Percentiles rank a stretch among this genome's conserved stretches.
These are phyloP conservation scores for Agrochola macilenta DNA, from an alignment of 2,888 invertebrate genomes.

Conservation along the genomic window DNA sequence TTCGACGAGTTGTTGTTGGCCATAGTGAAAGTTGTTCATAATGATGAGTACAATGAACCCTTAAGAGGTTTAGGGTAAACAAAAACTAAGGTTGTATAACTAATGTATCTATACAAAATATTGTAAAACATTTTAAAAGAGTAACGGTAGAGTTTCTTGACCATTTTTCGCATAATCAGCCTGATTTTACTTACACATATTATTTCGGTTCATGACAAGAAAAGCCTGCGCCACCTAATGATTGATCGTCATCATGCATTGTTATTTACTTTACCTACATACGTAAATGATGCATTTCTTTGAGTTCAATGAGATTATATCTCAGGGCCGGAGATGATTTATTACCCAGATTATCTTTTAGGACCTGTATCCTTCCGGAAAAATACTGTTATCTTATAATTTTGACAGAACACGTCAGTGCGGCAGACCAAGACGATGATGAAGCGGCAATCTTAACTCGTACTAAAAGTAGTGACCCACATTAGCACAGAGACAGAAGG, in stretches of 20 bases:
- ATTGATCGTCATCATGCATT: constrained; percentile 20
- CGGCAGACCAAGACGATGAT: not conserved
- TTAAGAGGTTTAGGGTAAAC: no score
- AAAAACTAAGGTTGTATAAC: no score
- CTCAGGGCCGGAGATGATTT: constrained; percentile 7
- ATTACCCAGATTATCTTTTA: not conserved
- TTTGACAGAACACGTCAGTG: not conserved
- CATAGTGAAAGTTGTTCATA: no score
- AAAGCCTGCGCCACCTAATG: constrained; percentile 19
- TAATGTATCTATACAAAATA: no score
- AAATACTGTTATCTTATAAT: not conserved
- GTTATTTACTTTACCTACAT: not conserved
- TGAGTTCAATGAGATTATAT: constrained; percentile 7
- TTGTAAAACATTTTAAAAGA: no score
- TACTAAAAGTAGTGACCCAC: not conserved
- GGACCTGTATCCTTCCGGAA: not conserved
- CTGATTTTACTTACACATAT: not conserved
- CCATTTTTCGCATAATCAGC: not conserved
- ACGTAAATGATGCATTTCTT: constrained; percentile 9
- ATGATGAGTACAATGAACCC: no score
- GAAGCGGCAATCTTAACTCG: not conserved
- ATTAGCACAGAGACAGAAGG: no score
- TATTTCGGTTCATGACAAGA: constrained; percentile 6
- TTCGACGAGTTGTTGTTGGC: no score
- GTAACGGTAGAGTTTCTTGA: no score